These are phyloP conservation scores for Pyrgilauda ruficollis DNA, from an alignment of 2,113 vertebrate genomes.

Conservation along the genomic window DNA sequence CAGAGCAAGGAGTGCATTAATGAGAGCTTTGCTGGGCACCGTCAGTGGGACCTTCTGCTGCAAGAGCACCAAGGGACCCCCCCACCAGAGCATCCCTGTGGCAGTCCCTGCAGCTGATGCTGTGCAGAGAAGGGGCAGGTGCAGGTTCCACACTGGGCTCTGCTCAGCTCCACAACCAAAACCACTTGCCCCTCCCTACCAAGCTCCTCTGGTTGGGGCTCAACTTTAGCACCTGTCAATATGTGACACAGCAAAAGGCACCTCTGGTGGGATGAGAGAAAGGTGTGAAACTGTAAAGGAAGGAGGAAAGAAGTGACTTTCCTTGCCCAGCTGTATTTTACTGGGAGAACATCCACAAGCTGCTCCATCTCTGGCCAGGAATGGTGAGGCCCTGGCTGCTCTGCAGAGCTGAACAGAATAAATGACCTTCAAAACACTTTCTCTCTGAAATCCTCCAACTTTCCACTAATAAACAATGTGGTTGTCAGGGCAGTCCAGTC, in stretches of 20 bases:
- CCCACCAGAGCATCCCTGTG: accelerated
- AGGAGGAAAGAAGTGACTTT: not conserved
- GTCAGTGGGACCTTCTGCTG: not conserved
- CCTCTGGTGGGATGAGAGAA: not conserved
- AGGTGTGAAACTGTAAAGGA: not conserved
- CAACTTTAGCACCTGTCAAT: not conserved
- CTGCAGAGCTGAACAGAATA: not conserved
- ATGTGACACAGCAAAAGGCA: not conserved
- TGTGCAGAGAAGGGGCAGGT: accelerated
- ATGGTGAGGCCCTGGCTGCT: not conserved
- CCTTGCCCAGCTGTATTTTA: not conserved
- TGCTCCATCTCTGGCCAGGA: accelerated
- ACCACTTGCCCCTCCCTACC: not conserved
- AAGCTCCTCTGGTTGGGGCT: not conserved
- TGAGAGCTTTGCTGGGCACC: not conserved
- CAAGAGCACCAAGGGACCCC: accelerated
- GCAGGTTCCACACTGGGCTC: accelerated
- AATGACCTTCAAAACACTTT: conserved; percentile 10
- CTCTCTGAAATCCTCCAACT: not conserved
- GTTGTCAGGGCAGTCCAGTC: not conserved
- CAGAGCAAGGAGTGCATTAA: not conserved
- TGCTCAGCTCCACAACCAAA: not conserved
- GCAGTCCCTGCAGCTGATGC: not conserved
- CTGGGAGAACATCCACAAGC: not conserved
- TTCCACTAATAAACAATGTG: not conserved